Percentiles rank a stretch among this genome's conserved stretches.
phyloP scores from a whole-genome alignment of 2,113 vertebrate species.

The Merops nubicus region DNA sequence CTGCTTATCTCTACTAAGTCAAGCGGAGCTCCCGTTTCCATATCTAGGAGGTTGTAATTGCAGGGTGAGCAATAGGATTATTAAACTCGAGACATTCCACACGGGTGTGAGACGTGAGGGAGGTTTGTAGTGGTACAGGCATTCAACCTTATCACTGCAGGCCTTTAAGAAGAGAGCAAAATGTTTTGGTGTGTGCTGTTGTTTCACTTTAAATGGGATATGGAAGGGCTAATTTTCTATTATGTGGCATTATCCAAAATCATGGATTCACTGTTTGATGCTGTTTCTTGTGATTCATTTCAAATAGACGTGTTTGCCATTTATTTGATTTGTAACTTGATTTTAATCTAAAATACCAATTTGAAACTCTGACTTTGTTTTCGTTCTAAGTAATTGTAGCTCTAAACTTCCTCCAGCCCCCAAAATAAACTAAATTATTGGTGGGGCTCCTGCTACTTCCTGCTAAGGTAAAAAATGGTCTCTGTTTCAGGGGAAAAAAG shows the following conservation, averaged over 20 bases:
- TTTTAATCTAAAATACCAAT: not conserved
- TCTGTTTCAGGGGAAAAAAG: not conserved
- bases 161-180: not conserved
- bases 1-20: slow-evolving; percentile 19
- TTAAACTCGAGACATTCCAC: slow-evolving; percentile 26
- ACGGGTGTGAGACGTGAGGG: not conserved
- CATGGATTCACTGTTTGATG: not conserved
- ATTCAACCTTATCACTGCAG: not conserved
- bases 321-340: not conserved
- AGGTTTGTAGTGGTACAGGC: not conserved
- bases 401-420: not conserved
- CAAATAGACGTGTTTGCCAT: not conserved
- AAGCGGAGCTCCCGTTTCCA: not conserved
- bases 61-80: slow-evolving; percentile 6
- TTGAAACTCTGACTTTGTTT: not conserved
- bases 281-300: not conserved
- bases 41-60: not conserved
- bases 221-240: not conserved
- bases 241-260: not conserved
- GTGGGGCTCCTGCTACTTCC: not conserved
- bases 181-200: not conserved
- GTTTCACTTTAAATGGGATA: not conserved
- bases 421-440: not conserved
- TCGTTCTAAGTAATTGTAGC: not conserved
- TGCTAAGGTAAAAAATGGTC: not conserved